phyloP scores from a whole-genome alignment of 2,888 invertebrate species.

The Amorpha juglandis region DNA sequence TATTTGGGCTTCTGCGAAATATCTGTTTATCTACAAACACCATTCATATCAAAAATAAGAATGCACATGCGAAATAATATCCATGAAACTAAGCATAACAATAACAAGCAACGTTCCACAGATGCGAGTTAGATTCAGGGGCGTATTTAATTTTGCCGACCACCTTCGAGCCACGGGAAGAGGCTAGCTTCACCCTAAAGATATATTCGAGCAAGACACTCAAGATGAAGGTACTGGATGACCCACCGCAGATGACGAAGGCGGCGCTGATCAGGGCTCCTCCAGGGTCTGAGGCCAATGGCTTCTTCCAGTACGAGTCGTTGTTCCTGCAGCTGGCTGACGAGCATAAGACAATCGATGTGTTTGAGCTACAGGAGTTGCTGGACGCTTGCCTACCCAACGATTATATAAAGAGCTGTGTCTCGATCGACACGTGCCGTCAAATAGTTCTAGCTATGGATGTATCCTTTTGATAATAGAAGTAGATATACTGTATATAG shows the following conservation, averaged over 20 bases:
- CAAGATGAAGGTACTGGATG: slow-evolving; percentile 89
- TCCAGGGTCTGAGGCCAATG: slow-evolving; percentile 87
- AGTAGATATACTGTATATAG: neutral
- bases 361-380: slow-evolving; percentile 95
- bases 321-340: slow-evolving; percentile 95
- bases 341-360: slow-evolving; percentile 94
- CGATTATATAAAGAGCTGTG: slow-evolving; percentile 97
- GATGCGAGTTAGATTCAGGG: slow-evolving; percentile 91
- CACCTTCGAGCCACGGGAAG: slow-evolving; percentile 95
- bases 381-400: slow-evolving; percentile 96
- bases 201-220: slow-evolving; percentile 91
- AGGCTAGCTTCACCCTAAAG: slow-evolving; percentile 93
- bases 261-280: slow-evolving; percentile 91
- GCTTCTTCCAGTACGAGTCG: slow-evolving; percentile 93
- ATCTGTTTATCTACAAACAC: neutral
- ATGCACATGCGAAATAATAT: neutral
- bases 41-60: no score
- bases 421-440: slow-evolving; percentile 95
- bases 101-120: slow-evolving; percentile 60
- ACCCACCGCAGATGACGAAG: slow-evolving; percentile 87
- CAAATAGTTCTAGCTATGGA: slow-evolving; percentile 95
- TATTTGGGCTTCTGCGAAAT: neutral
- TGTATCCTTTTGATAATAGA: slow-evolving; percentile 86
- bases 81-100: neutral
- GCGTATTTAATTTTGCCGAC: slow-evolving; percentile 94